phyloP scores from a whole-genome alignment of 2,797 vertebrate species.

The Gallinago solitaria region DNA sequence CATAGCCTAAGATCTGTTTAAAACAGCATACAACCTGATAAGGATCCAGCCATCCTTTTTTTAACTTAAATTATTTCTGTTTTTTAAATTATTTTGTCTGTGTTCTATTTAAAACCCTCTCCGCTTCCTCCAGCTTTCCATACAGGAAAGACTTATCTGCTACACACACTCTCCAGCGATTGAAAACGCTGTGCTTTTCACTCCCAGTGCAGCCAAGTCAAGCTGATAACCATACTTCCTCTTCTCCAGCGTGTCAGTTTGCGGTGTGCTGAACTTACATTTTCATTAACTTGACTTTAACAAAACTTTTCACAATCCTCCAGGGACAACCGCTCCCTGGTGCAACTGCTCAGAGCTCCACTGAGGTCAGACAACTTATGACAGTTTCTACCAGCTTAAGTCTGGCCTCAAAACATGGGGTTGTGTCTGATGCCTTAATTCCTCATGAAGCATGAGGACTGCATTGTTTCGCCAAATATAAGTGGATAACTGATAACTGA shows the following conservation, averaged over 20 bases:
- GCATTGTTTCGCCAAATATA: not conserved
- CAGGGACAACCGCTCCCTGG: not conserved
- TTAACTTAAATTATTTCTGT: not conserved
- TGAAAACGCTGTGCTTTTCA: not conserved
- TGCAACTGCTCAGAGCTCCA: not conserved
- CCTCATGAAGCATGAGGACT: not conserved
- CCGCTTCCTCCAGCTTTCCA: not conserved
- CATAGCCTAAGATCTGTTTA: not conserved
- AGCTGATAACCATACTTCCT: slow-evolving; percentile 26
- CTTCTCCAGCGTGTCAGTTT: not conserved
- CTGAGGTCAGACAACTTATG: not conserved
- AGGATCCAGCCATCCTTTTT: not conserved
- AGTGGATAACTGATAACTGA: not conserved
- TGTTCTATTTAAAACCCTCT: not conserved
- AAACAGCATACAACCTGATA: not conserved
- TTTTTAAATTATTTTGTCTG: not conserved
- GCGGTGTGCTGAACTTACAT: not conserved
- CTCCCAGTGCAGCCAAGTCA: slow-evolving; percentile 3
- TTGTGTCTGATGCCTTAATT: not conserved
- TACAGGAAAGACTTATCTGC: not conserved
- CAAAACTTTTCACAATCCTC: not conserved
- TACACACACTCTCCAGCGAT: not conserved
- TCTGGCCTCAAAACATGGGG: not conserved
- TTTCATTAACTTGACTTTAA: slow-evolving; percentile 48
- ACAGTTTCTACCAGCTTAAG: not conserved